A percentile compares a stretch with the other conserved stretches of the same genome.
phyloP scores from a whole-genome alignment of 2,888 invertebrate genomes.

The Bursaphelenchus okinawaensis region DNA sequence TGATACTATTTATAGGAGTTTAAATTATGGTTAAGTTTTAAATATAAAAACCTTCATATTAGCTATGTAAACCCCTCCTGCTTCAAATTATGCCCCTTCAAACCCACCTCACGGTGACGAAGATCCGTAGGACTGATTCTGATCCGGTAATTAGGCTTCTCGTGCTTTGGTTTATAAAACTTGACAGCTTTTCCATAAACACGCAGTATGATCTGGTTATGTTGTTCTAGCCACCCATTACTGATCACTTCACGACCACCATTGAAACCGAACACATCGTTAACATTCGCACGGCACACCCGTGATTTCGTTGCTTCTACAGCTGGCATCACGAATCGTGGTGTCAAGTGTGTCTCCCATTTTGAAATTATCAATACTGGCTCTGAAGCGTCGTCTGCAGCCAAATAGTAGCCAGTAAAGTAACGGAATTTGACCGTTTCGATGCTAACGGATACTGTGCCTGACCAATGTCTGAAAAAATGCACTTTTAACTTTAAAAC shows the following conservation, averaged over 20 bases:
- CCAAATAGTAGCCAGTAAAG: slow-evolving; percentile 50
- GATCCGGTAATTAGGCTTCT: slow-evolving; percentile 42
- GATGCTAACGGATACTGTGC: slow-evolving; percentile 25
- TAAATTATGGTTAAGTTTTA: too few relatives aligned
- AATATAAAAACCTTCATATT: too few relatives aligned
- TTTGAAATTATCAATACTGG: slow-evolving; percentile 30
- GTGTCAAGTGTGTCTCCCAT: slow-evolving; percentile 35
- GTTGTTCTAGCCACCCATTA: slow-evolving; percentile 52
- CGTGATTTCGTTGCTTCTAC: slow-evolving; percentile 34
- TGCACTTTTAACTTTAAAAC: not conserved
- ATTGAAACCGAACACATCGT: slow-evolving; percentile 37
- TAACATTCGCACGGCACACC: slow-evolving; percentile 35
- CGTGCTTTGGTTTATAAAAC: slow-evolving; percentile 47
- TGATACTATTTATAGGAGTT: too few relatives aligned
- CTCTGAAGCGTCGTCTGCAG: slow-evolving; percentile 29
- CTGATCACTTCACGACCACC: slow-evolving; percentile 46
- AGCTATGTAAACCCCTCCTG: too few relatives aligned
- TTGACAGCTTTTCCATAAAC: slow-evolving; percentile 52
- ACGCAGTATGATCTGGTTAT: slow-evolving; percentile 46
- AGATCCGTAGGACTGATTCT: slow-evolving; percentile 52
- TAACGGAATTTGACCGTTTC: slow-evolving; percentile 50
- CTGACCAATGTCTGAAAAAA: slow-evolving; percentile 34
- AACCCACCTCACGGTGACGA: slow-evolving; percentile 37
- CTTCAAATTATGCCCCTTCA: slow-evolving; percentile 5
- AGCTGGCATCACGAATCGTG: slow-evolving; percentile 32